Percentiles rank a stretch among this genome's conserved stretches.
Conservation (phyloP, 2,113 vertebrate species). For the Falco punctatus region DNA sequence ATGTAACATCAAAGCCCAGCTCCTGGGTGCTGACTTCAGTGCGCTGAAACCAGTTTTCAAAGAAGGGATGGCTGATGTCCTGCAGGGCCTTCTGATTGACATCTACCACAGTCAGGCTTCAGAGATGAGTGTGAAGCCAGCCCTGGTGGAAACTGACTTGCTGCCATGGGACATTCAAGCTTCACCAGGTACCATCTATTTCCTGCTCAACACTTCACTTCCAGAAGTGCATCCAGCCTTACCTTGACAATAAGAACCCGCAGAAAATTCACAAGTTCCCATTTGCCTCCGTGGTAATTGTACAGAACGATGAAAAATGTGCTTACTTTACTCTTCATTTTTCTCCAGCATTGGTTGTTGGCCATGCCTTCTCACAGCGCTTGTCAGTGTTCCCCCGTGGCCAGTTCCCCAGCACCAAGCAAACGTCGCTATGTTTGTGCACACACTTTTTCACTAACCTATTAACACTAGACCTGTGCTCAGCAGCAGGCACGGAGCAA, state of each 20-base stretch:
- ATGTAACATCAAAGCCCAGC: not conserved
- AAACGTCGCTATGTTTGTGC: too few species aligned
- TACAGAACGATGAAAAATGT: accelerated
- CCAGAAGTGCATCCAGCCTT: not conserved
- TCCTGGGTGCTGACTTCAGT: not conserved
- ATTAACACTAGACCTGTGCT: not conserved
- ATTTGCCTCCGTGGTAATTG: not conserved
- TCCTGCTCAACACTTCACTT: not conserved
- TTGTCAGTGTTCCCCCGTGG: not conserved
- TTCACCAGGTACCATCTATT: not conserved
- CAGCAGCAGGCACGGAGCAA: not conserved
- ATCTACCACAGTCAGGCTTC: not conserved
- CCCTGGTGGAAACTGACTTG: not conserved
- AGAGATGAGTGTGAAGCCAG: not conserved
- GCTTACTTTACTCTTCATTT: not conserved
- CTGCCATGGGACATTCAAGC: not conserved
- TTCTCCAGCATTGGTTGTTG: accelerated
- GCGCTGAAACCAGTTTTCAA: not conserved
- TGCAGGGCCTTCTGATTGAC: not conserved
- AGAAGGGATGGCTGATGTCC: not conserved
- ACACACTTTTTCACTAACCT: too few species aligned
- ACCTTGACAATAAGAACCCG: not conserved
- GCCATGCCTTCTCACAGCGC: not conserved
- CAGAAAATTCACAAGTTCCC: not conserved
- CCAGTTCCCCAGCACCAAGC: not conserved